Evolutionary conservation across 2,797 vertebrate species (phyloP).

Genomic region (Ctenopoma multispine): DNA sequence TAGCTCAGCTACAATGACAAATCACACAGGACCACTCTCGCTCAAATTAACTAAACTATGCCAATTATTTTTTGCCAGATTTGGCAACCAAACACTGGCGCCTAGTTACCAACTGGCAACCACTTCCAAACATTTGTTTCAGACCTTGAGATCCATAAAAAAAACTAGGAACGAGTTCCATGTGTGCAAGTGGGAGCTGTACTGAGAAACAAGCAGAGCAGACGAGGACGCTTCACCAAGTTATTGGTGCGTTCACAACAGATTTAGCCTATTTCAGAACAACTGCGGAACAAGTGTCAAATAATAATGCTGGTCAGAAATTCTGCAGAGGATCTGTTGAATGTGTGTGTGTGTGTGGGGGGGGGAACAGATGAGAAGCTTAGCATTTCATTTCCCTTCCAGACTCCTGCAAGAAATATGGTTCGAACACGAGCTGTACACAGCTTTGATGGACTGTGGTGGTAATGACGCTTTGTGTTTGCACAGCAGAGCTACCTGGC

Average conservation of each 20-base stretch:
- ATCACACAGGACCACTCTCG: not conserved
- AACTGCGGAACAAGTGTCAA: not conserved
- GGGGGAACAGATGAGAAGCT: too few species aligned
- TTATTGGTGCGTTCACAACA: slow-evolving; percentile 1
- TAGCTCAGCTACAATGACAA: not conserved
- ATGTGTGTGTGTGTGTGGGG: too few species aligned
- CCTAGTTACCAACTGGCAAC: slow-evolving; percentile 40
- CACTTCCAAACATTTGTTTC: slow-evolving; percentile 38
- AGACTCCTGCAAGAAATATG: not conserved
- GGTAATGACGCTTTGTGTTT: slow-evolving; percentile 4
- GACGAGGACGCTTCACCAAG: not conserved
- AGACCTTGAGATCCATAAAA: slow-evolving; percentile 22
- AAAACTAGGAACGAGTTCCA: slow-evolving; percentile 44
- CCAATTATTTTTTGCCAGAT: slow-evolving; percentile 14
- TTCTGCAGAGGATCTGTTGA: not conserved
- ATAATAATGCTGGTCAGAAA: not conserved
- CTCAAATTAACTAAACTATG: slow-evolving; percentile 9
- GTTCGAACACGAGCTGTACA: too few species aligned
- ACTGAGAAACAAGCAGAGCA: slow-evolving; percentile 12
- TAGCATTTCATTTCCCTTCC: too few species aligned
- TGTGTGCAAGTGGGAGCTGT: slow-evolving; percentile 26
- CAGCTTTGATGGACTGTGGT: not conserved
- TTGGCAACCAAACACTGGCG: slow-evolving; percentile 13
- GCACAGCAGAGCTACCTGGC: slow-evolving; percentile 33
- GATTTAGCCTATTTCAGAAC: slow-evolving; percentile 11